These are phyloP conservation scores for Acanthoscelides obtectus DNA, from an alignment of 2,888 invertebrate genomes.

Conservation along the genomic window DNA sequence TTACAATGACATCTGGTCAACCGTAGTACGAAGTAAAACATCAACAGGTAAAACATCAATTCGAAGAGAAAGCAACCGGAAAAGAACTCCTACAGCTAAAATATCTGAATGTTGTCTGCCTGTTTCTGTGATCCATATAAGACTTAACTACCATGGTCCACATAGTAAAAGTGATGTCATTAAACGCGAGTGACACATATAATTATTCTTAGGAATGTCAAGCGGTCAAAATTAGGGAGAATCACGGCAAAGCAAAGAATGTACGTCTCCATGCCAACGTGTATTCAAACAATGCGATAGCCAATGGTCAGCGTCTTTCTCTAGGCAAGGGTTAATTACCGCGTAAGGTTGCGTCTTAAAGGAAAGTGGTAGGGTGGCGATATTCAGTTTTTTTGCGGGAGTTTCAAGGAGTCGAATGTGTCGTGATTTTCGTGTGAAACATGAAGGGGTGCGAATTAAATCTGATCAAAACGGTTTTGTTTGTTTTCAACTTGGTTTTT, in stretches of 20 bases:
- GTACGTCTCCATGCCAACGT: not conserved
- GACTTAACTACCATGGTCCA: no score
- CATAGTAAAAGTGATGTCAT: not conserved
- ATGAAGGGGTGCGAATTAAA: constrained; percentile 55
- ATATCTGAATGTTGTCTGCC: no score
- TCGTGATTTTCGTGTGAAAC: constrained; percentile 11
- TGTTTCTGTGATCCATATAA: no score
- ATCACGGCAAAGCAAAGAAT: not conserved
- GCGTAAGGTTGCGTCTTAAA: constrained; percentile 12
- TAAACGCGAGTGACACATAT: not conserved
- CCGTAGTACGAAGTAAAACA: no score
- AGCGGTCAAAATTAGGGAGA: not conserved
- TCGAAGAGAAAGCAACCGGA: no score
- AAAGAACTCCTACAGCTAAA: no score
- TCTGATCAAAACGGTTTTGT: constrained; percentile 69
- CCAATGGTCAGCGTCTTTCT: constrained; percentile 10
- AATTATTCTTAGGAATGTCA: not conserved
- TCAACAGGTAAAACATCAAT: no score
- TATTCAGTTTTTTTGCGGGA: constrained; percentile 7
- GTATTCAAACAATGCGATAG: constrained; percentile 5
- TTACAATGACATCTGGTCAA: no score
- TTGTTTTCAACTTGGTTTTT: constrained; percentile 70
- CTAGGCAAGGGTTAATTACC: constrained; percentile 19
- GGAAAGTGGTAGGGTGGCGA: not conserved
- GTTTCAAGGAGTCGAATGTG: constrained; percentile 7